Base-by-base conservation (phyloP, 92 coral and sea anemone species). In the Heliopora coerulea region DNA sequence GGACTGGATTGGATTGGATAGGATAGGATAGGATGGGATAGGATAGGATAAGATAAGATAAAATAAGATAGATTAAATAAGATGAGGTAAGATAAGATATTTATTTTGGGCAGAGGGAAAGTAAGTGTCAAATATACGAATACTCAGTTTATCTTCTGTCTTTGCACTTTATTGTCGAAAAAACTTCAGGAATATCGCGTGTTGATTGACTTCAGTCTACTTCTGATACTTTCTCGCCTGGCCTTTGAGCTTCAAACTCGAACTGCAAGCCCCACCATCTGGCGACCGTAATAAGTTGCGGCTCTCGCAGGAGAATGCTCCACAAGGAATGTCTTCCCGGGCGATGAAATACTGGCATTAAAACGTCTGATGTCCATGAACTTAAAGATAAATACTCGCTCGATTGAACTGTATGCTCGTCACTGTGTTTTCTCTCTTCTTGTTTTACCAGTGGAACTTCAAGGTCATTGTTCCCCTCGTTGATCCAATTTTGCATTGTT, bases 311-410 rank as follows among this genome's bases (percentile, higher is more conserved):
- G 0, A 59, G 23, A 30, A 59, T 24, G 3, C 65, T 12, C 65
- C 65, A 59, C 15, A 59, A 8, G 39, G 9, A 28, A 59, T 59
- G 65, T 28, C 65, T 59, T 25, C 65, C 65, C 18, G 62, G 62
- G 12, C 62, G 62, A 10, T 56, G 23, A 18, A 17, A 56, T 12
- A 23, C 30, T 12, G 62, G 15, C 62, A 56, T 30, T 24, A 59
- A 11, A 26, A 5, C 65, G 28, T 59, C 37, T 4, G 28, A 59
- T 7, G 39, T 34, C 1, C 18, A 34, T 15, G 65, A 59, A 25
- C 3, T 11, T 17, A 59, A 34, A 18, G 33, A 1, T 15, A 59
- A 21, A 2, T 56, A 11, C 31, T 56, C 23, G 31, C 62, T 9
- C 23, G 62, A 13, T 6, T 21, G 13, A 56, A 56, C 23, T 2